phyloP scores from a whole-genome alignment of 2,888 invertebrate species.

The Diloba caeruleocephala region DNA sequence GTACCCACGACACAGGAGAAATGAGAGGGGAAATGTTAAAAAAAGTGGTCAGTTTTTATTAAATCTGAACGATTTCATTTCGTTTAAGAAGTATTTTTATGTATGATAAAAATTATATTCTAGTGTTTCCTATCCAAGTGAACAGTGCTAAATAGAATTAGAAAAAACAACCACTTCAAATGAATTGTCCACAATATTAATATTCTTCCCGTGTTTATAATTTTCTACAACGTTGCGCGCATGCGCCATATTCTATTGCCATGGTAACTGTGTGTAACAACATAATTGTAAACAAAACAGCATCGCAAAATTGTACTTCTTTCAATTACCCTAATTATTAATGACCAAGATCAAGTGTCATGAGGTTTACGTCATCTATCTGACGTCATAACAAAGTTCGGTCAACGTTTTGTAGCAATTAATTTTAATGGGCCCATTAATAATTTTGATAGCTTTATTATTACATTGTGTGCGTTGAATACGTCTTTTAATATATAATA shows the following conservation, averaged over 20 bases:
- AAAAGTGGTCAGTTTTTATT: no score
- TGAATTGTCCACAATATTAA: background rate
- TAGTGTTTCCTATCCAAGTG: no score
- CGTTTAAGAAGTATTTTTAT: no score
- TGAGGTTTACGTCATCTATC: constrained; percentile 12
- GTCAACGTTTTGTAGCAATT: constrained; percentile 20
- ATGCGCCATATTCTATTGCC: constrained; percentile 13
- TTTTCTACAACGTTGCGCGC: constrained; percentile 4
- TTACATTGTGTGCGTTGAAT: background rate
- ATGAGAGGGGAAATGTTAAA: no score
- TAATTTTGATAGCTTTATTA: constrained; percentile 16
- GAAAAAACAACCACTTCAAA: no score
- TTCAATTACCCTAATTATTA: constrained; percentile 35
- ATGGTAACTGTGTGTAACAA: constrained; percentile 45
- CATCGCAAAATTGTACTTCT: constrained; percentile 27
- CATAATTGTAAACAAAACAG: constrained; percentile 47
- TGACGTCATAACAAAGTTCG: constrained; percentile 19
- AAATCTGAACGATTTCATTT: no score
- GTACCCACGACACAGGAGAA: no score
- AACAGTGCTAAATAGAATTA: no score
- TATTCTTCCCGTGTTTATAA: background rate
- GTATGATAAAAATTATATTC: no score
- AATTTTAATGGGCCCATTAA: constrained; percentile 28
- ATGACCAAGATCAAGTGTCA: constrained; percentile 40
- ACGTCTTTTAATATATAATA: background rate